Base-by-base conservation (phyloP, 2,888 invertebrate species). In the Dryobota labecula region DNA sequence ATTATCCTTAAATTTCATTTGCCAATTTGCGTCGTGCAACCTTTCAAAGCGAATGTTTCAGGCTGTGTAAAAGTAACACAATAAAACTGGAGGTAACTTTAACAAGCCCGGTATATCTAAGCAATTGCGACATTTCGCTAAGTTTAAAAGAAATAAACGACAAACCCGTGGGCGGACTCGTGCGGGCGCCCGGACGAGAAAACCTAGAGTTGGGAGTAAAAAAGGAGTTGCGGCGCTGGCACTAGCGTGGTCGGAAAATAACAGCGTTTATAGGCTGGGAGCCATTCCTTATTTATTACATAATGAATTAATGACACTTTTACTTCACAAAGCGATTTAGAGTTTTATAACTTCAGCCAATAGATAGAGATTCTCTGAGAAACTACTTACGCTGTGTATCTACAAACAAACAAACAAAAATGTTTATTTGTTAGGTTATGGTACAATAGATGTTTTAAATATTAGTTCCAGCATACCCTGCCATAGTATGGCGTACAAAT, bases 171-270 rank as follows among this genome's bases (percentile, higher is more conserved):
- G 90, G 90, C 86, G 87, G 84, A 85, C 84, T 76, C 63, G 81
- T 60, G 68, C 63, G 75, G 80, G 73, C 74, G 80, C 77, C 45
- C 24, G 60, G 33, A 41, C 36, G 72, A 77, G 70, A 45, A 83
- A 87, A 87, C 84, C 84, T 86, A 87, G 85, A 84, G 85, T 76
- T 73, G 80, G 75, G 76, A 82, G 85, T 81, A 86, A 86, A 86
- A 88, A 86, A 80, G 81, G 78, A 82, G 69, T 73, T 57, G n/a
- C 43, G 66, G 56, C 47, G 63, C 58, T 73, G 27, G 62, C 62
- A 24, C 15, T 30, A 43, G 85, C 79, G 92, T 90, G 87, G 92
- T 91, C 70, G 83, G 65, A 56, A 64, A 79, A 82, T 85, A 78
- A 83, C 54, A 76, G 57, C 73, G 78, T 80, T 84, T 79, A 81